Evolutionary conservation across 1,140 invertebrate genomes (phyloP), one percentile per base, ranked within the genome.

Genomic region (Conus ventricosus): DNA sequence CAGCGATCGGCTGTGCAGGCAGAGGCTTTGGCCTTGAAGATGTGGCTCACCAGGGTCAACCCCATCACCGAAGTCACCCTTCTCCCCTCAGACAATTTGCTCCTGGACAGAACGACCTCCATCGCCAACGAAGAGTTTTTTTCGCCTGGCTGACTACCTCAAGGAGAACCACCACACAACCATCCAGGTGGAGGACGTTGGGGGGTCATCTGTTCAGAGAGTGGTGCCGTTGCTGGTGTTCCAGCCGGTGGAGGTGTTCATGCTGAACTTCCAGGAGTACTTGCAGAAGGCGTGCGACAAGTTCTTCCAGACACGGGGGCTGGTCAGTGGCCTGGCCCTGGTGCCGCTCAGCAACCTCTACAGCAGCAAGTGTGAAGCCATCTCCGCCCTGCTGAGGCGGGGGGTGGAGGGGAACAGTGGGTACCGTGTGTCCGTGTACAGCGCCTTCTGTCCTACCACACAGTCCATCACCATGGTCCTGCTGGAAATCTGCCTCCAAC

Each of bases 221-320:
- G 13, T 53, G 5, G 80, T 81, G 39, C 80, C 80, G 8, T n/a
- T 87, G 23, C 67, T 87, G 53, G 53, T 80, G 13, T 87, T 87
- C 54, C 71, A 87, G 54, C 85, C 85, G 5, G 85, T 87, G 51
- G 85, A 76, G 27, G 71, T 85, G 39, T n/a, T 54, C 17, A 17
- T 80, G 23, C 5, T 87, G 4, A 87, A 87, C 75, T 87, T 87
- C 17, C 85, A 87, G 85, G 71, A 87, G 71, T 87, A 87, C 54
- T 80, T 87, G 25, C 71, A 67, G 75, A 76, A 87, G 85, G 67
- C 54, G n/a, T 87, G 85, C n/a, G 20, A 57, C 81, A 51, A 27
- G 5, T 87, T 87, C 75, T 57, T 87, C 51, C 27, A 25, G 23
- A 55, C 23, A n/a, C 53, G 71, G 27, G 85, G 53, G 1, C 53